A percentile compares a stretch with the other conserved stretches of the same genome.
phyloP scores from a whole-genome alignment of 2,888 invertebrate genomes.

The Cecidostiba fungosa region DNA sequence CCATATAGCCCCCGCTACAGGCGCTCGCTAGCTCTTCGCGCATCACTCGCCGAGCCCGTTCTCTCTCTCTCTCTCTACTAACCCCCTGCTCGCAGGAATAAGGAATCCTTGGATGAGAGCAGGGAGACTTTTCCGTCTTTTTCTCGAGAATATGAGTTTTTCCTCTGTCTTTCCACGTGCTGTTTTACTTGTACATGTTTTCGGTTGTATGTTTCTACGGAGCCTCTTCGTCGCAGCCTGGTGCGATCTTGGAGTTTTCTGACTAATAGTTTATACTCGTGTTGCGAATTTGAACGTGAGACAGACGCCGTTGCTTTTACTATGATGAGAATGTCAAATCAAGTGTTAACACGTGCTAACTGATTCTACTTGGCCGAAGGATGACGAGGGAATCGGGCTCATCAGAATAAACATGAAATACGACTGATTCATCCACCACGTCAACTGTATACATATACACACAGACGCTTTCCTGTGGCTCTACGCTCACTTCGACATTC shows the following conservation, averaged over 20 bases:
- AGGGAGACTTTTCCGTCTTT: slow-evolving; percentile 34
- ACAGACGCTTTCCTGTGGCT: neutral
- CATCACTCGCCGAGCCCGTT: slow-evolving; percentile 63
- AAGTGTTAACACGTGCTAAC: neutral
- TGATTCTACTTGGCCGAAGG: neutral
- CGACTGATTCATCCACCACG: neutral
- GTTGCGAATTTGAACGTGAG: too few relatives aligned
- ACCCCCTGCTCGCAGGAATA: slow-evolving; percentile 43
- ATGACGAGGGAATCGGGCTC: neutral
- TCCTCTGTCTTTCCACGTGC: neutral
- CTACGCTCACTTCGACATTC: slow-evolving; percentile 19
- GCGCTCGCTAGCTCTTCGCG: slow-evolving; percentile 67
- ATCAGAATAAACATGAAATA: slow-evolving; percentile 16
- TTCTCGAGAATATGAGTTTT: slow-evolving; percentile 52
- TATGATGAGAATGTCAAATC: neutral
- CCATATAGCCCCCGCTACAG: slow-evolving; percentile 64
- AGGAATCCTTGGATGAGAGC: slow-evolving; percentile 43
- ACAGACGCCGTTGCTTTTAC: neutral
- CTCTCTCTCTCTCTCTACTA: slow-evolving; percentile 69
- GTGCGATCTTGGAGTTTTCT: too few relatives aligned
- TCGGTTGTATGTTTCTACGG: neutral
- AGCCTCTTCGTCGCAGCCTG: neutral
- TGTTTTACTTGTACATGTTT: neutral
- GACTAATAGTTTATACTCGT: too few relatives aligned
- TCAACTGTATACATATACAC: neutral